Evolutionary conservation across 2,113 vertebrate genomes (phyloP).

Genomic region (Anser cygnoides): DNA sequence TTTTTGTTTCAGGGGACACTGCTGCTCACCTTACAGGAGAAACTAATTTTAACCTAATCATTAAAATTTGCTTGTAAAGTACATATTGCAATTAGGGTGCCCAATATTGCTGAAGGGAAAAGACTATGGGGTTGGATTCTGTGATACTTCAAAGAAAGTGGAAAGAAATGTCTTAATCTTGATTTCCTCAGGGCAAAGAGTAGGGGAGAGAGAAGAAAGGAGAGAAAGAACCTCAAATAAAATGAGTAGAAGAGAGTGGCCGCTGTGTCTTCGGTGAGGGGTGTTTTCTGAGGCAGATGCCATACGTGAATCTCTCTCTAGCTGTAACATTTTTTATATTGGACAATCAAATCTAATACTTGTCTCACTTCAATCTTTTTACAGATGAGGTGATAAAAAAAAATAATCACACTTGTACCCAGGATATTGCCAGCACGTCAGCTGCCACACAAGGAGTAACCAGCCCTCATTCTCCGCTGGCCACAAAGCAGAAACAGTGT

Average conservation of each 20-base stretch:
- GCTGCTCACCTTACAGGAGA: constrained; percentile 3
- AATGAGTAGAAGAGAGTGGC: not conserved
- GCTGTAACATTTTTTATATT: not conserved
- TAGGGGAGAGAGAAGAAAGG: not conserved
- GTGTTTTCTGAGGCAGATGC: not conserved
- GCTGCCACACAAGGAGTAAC: not conserved
- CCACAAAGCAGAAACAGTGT: not conserved
- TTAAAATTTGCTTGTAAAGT: constrained; percentile 64
- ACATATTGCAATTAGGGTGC: constrained; percentile 18
- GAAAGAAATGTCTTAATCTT: constrained; percentile 48
- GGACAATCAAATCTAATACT: not conserved
- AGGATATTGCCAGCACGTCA: not conserved
- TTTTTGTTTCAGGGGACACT: not conserved
- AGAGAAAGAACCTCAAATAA: not conserved
- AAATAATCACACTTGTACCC: not conserved
- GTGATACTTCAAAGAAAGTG: not conserved
- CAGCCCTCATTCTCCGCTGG: not conserved
- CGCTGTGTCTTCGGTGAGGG: not conserved
- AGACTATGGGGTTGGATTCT: constrained; percentile 2
- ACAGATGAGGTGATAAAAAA: not conserved
- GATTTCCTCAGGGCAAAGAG: constrained; percentile 15
- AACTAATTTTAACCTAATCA: constrained; percentile 54
- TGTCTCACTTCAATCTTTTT: not conserved
- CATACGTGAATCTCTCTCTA: not conserved
- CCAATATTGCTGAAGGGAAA: constrained; percentile 24